These are phyloP conservation scores for Gasterosteus aculeatus DNA, from an alignment of 2,113 vertebrate genomes.

Conservation along the genomic window DNA sequence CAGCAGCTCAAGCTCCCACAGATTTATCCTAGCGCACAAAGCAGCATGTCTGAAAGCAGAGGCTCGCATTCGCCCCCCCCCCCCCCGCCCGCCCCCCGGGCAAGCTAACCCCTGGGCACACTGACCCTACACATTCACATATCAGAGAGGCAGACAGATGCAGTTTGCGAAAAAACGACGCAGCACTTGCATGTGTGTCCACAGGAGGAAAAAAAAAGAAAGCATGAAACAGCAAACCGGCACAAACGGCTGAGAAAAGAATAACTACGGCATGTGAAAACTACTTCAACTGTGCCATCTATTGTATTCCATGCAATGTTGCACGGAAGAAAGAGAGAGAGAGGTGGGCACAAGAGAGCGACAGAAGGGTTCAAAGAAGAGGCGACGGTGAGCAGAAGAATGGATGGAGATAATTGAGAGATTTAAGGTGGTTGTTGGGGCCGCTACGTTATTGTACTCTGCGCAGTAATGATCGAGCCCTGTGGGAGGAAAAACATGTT, in stretches of 20 bases:
- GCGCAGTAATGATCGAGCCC: conserved; percentile 50
- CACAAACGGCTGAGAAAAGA: conserved; percentile 43
- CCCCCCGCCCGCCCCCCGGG: conserved; percentile 36
- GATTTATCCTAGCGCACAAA: conserved; percentile 83
- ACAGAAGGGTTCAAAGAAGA: conserved; percentile 23
- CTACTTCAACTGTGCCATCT: conserved; percentile 29
- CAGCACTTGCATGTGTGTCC: conserved; percentile 41
- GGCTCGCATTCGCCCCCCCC: conserved; percentile 64
- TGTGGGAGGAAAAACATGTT: conserved; percentile 44
- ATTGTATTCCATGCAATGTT: conserved; percentile 11
- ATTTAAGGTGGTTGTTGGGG: conserved; percentile 41
- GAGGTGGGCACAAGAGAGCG: conserved; percentile 11
- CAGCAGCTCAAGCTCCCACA: conserved; percentile 69
- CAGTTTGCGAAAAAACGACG: conserved; percentile 36
- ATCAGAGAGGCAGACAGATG: conserved; percentile 64
- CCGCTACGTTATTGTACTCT: conserved; percentile 31
- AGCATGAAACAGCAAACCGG: conserved; percentile 10
- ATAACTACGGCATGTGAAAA: conserved; percentile 19
- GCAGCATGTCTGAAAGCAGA: conserved; percentile 72
- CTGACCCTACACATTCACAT: conserved; percentile 70
- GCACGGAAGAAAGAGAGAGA: conserved; percentile 24
- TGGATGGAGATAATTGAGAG: conserved; percentile 50
- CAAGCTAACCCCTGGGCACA: conserved; percentile 62
- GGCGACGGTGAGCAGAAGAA: conserved; percentile 24
- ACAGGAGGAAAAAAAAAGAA: conserved; percentile 32